Base-by-base conservation (phyloP, 2,888 invertebrate species). In the Tiliacea citrago region DNA sequence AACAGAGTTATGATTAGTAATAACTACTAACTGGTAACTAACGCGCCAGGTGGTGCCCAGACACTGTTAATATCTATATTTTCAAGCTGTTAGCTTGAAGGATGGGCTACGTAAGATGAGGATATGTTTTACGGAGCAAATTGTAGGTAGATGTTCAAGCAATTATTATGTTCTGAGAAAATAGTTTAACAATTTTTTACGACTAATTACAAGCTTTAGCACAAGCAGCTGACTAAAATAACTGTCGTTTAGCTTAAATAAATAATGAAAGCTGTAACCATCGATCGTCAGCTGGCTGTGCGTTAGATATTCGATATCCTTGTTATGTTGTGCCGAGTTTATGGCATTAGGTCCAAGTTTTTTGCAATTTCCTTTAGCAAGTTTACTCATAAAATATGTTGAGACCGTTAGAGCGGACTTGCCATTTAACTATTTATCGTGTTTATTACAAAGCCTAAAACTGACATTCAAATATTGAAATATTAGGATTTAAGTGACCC, bases 1-100 rank as follows among this genome's bases (percentile, higher is more conserved):
- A 69, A 60, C 63, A 39, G 62, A 81, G 75, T 79, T 80, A 88
- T 82, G 79, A 82, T 77, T 68, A 76, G 72, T 62, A 75, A 70
- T 79, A 75, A 74, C 74, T 77, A 61, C 60, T 78, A 57, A 73
- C 73, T 76, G 61, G 68, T 72, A 66, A 71, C 55, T 72, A 73
- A 80, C 66, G 53, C 80, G 45, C 42, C 68, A 69, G 84, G 80
- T 73, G 69, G 61, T 72, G 39, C 42, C 51, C 62, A 58, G 80
- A 53, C 45, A 39, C 58, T n/a, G n/a, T 49, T 49, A 57, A 83
- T 78, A 83, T 55, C 47, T 71, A 66, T 68, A 79, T 80, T 70
- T 67, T 65, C 55, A 21, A 13, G 71, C 49, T 68, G 67, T 70
- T 77, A 51, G 39, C 21, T 39, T 53, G 49, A 60, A 35, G 21